Evolutionary conservation across 2,888 invertebrate species (phyloP).

Genomic region (Agonopterix heracliana): DNA sequence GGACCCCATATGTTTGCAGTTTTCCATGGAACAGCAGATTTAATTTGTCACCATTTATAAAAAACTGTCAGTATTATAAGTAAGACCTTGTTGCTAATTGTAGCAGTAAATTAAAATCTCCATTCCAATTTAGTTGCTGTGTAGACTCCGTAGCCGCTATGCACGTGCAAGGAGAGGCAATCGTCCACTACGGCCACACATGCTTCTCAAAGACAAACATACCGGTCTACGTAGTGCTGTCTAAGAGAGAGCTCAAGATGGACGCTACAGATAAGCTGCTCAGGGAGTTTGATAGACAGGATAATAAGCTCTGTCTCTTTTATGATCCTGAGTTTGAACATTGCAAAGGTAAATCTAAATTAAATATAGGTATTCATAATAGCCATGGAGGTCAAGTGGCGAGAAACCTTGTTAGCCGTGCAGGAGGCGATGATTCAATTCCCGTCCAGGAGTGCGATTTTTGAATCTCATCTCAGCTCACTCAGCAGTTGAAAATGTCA

Average conservation of each 20-base stretch:
- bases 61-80: background rate
- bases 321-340: constrained; percentile 82
- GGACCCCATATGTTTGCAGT: too few relatives aligned
- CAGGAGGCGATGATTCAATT: too few relatives aligned
- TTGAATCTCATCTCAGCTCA: too few relatives aligned
- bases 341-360: constrained; percentile 60
- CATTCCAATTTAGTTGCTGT: constrained; percentile 82
- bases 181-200: constrained; percentile 94
- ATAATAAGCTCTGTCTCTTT: constrained; percentile 72
- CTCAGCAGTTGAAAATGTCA: too few relatives aligned
- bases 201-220: constrained; percentile 88
- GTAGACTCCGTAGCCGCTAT: constrained; percentile 92
- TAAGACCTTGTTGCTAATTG: background rate
- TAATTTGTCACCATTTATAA: background rate
- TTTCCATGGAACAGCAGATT: too few relatives aligned
- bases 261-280: constrained; percentile 31
- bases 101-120: background rate
- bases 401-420: too few relatives aligned
- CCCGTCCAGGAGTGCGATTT: too few relatives aligned
- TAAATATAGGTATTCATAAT: too few relatives aligned
- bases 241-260: constrained; percentile 76
- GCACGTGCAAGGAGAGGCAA: constrained; percentile 88
- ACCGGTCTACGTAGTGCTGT: constrained; percentile 85
- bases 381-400: too few relatives aligned
- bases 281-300: constrained; percentile 30